Conservation (phyloP, 2,888 invertebrate genomes). For the Thalpophila matura region DNA sequence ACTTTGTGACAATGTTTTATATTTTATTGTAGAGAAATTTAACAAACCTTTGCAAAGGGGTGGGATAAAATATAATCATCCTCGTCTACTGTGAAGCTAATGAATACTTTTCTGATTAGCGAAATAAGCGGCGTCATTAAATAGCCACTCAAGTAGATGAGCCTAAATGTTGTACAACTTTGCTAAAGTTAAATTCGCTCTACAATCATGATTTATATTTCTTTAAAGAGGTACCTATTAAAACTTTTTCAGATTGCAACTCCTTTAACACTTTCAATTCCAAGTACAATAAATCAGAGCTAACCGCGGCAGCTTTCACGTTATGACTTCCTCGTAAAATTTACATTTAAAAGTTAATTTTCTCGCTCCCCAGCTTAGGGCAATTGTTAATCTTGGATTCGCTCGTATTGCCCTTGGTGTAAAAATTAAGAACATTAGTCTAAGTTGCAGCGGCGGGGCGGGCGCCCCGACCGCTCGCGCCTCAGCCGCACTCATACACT, state of each 20-base stretch:
- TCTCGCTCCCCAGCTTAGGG: conserved; percentile 84
- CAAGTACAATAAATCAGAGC: conserved; percentile 88
- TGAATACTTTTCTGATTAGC: conserved; percentile 77
- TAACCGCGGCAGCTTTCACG: conserved; percentile 89
- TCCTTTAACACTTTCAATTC: conserved; percentile 90
- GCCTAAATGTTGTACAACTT: conserved; percentile 84
- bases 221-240: conserved; percentile 90
- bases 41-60: conserved; percentile 30
- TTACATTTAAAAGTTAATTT: conserved; percentile 91
- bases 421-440: conserved; percentile 79
- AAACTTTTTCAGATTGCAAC: conserved; percentile 90
- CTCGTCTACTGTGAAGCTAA: conserved; percentile 65
- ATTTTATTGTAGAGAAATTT: conserved; percentile 23
- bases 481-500: conserved; percentile 50
- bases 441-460: conserved; percentile 58
- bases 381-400: conserved; percentile 88
- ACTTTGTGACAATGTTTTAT: conserved; percentile 16
- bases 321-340: conserved; percentile 90
- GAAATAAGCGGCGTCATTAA: conserved; percentile 83
- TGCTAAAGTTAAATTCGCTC: conserved; percentile 82
- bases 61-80: conserved; percentile 45
- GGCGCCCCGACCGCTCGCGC: conserved; percentile 12
- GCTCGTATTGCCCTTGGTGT: conserved; percentile 73
- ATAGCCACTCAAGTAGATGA: conserved; percentile 82
- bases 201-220: conserved; percentile 88